Percentiles rank a stretch among this genome's conserved stretches.
Conservation (phyloP, 2,113 vertebrate species). For the Xyliphius kryptos region DNA sequence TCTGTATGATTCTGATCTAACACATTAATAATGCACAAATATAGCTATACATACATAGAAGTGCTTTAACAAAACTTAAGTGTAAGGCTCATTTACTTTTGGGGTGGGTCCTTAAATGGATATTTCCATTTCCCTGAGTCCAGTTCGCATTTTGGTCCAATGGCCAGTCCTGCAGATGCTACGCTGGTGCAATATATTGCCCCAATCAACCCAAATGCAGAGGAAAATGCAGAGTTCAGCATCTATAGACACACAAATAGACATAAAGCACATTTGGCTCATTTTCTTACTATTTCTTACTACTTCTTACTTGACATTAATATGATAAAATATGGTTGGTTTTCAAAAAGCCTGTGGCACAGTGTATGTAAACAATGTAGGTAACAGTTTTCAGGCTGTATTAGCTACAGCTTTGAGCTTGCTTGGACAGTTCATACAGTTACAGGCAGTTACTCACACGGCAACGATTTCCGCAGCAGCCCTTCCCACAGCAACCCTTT, state of each 20-base stretch:
- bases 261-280: slow-evolving; percentile 7
- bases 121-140: slow-evolving; percentile 22
- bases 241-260: slow-evolving; percentile 58
- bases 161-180: slow-evolving; percentile 60
- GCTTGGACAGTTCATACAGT: too few species aligned
- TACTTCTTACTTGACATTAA: too few species aligned
- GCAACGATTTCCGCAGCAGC: slow-evolving; percentile 82
- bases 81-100: slow-evolving; percentile 46
- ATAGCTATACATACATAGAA: too few species aligned
- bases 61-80: slow-evolving; percentile 2
- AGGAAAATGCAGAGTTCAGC: slow-evolving; percentile 74
- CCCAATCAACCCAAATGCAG: slow-evolving; percentile 66
- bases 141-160: slow-evolving; percentile 65
- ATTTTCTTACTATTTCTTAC: too few species aligned
- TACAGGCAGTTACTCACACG: slow-evolving; percentile 68
- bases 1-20: too few species aligned
- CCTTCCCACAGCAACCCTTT: too few species aligned
- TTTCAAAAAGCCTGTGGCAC: too few species aligned
- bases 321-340: too few species aligned
- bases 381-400: too few species aligned
- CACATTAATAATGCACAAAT: too few species aligned
- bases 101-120: slow-evolving; percentile 55
- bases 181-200: slow-evolving; percentile 71
- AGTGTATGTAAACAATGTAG: too few species aligned
- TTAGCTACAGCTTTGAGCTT: too few species aligned